A percentile compares a stretch with the other conserved stretches of the same genome.
These are phyloP conservation scores for Magallana angulata DNA, from an alignment of 1,140 invertebrate species.

Conservation along the genomic window DNA sequence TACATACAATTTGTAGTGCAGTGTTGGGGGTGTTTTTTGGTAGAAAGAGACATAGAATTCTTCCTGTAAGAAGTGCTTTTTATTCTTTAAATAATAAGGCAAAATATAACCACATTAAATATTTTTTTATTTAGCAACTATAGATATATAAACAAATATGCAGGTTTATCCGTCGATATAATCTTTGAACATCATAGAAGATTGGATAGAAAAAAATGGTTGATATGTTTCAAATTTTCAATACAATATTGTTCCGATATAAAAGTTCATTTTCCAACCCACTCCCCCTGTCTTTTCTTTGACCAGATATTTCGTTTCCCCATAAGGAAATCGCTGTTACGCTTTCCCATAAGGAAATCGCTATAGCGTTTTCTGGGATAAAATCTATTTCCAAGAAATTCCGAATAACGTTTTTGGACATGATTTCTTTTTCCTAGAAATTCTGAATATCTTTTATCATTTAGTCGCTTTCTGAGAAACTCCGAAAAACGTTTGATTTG, in stretches of 20 bases:
- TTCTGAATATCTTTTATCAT: background rate
- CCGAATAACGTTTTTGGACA: constrained; percentile 3
- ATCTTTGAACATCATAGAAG: too few relatives aligned
- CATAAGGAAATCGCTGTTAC: constrained; percentile 3
- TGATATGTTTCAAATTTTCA: too few relatives aligned
- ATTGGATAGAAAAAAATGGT: too few relatives aligned
- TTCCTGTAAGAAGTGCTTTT: too few relatives aligned
- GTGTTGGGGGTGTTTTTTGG: too few relatives aligned
- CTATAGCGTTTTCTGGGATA: constrained; percentile 8
- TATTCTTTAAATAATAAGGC: too few relatives aligned
- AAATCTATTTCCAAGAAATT: constrained; percentile 24
- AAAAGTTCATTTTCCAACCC: constrained; percentile 4
- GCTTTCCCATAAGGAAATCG: constrained; percentile 26
- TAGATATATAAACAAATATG: too few relatives aligned
- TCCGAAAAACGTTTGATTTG: constrained; percentile 45
- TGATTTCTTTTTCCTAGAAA: constrained; percentile 5
- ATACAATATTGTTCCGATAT: background rate
- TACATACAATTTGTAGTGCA: too few relatives aligned
- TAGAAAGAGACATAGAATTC: too few relatives aligned
- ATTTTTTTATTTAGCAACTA: too few relatives aligned
- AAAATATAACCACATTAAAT: too few relatives aligned
- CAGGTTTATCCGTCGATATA: too few relatives aligned
- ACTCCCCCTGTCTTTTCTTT: constrained; percentile 1
- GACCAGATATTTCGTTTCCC: background rate
- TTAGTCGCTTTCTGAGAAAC: constrained; percentile 39